Evolutionary conservation across 2,113 vertebrate genomes (phyloP).

Genomic region (Danionella cerebrum): DNA sequence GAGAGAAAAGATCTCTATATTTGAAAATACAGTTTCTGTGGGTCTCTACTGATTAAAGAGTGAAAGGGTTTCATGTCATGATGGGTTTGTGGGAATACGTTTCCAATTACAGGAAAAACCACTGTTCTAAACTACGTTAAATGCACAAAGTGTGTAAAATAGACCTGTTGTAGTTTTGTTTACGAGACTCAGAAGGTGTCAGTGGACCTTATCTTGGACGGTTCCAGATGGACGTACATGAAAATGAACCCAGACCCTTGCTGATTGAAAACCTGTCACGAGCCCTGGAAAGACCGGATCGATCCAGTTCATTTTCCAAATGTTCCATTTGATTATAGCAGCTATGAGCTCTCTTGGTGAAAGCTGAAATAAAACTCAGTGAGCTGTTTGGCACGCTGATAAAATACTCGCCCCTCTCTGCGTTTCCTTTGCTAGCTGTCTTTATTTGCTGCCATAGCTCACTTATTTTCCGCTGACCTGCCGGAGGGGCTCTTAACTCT

Average conservation of each 20-base stretch:
- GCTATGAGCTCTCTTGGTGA: background rate
- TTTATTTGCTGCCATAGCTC: background rate
- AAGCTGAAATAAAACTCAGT: background rate
- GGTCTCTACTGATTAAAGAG: no score
- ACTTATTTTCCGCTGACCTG: background rate
- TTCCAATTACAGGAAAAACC: no score
- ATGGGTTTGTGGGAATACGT: no score
- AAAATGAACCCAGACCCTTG: background rate
- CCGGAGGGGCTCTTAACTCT: slow-evolving; percentile 2
- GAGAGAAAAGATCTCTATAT: no score
- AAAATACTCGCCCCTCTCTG: background rate
- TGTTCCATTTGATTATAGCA: background rate
- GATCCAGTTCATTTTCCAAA: background rate
- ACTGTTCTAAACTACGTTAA: no score
- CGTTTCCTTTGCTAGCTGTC: background rate
- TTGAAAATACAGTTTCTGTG: no score
- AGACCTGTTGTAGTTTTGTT: background rate
- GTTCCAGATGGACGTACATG: slow-evolving; percentile 3
- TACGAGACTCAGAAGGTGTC: background rate
- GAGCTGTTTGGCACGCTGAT: background rate
- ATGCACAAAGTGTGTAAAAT: no score
- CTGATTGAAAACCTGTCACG: background rate
- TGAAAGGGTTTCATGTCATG: no score
- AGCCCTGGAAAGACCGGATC: background rate
- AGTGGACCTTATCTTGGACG: background rate